Evolutionary conservation across 2,113 vertebrate species (phyloP), one percentile per base, ranked within the genome.

Genomic region (Pachyramphus minor): DNA sequence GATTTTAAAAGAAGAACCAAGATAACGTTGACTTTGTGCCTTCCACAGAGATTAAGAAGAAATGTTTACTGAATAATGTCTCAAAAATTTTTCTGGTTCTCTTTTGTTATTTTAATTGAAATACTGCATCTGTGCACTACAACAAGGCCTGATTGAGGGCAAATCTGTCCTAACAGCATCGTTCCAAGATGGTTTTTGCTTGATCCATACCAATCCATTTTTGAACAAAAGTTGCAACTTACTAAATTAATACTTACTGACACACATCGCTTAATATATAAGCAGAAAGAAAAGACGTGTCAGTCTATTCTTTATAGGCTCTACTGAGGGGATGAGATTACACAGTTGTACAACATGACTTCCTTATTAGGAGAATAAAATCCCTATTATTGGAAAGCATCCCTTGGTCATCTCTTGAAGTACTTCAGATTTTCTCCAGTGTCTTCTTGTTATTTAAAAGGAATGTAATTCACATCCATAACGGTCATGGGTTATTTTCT

Each of bases 351-450:
- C 37, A 88, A 33, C 22, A 68, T 27, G n/a, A 93, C 49, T 93
- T 89, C 95, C 90, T 87, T 96, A 66, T 90, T 94, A 93, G 88
- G 92, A 89, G 16, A 95, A 87, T 69, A 93, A 90, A 68, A 78
- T 81, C 41, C 18, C 21, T 90, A 67, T 60, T 2, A 3, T 12
- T 78, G 83, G 73, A 84, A 93, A 93, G 25, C 5, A 1, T 22
- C 20, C 75, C 79, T 56, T 78, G 64, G 20, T 81, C 73, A 69
- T 50, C 52, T 64, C 37, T 63, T 88, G 55, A 93, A 91, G 50
- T 53, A 95, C 47, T 89, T 92, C 31, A 72, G 52, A 75, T 86
- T 93, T 91, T 78, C 62, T 84, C 66, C 45, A 68, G 44, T 69
- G 44, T 45, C 74, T 55, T 81, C 56, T 73, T 60, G 58, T 80